Conservation (phyloP, 2,888 invertebrate genomes). For the Eulithis prunata region DNA sequence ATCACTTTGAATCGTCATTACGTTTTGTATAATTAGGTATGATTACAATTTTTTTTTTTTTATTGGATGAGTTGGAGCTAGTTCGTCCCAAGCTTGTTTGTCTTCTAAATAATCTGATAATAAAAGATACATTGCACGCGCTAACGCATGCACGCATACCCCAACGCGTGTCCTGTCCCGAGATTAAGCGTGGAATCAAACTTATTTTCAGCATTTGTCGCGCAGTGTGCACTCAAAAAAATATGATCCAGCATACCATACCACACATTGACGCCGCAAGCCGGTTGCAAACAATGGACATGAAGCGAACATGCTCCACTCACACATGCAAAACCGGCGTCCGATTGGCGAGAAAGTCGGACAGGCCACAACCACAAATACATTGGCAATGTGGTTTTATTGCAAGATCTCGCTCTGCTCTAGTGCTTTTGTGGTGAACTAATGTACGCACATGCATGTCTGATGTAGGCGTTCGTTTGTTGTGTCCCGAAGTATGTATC, state of each 20-base stretch:
- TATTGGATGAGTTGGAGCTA: no score
- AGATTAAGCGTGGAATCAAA: slow-evolving; percentile 47
- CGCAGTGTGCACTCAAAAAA: slow-evolving; percentile 46
- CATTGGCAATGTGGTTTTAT: slow-evolving; percentile 61
- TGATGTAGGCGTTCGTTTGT: slow-evolving; percentile 35
- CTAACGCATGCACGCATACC: slow-evolving; percentile 14
- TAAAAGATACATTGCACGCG: slow-evolving; percentile 20
- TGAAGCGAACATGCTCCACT: slow-evolving; percentile 46
- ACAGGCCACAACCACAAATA: slow-evolving; percentile 55
- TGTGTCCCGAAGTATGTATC: slow-evolving; percentile 19
- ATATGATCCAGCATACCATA: slow-evolving; percentile 52
- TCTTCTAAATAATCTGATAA: no score
- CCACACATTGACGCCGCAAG: slow-evolving; percentile 46
- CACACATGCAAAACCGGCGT: slow-evolving; percentile 47
- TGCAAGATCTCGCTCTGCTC: slow-evolving; percentile 66
- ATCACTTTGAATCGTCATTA: no score
- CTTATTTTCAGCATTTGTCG: slow-evolving; percentile 52
- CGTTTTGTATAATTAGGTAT: no score
- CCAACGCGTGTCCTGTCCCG: slow-evolving; percentile 43
- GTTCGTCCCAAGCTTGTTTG: no score
- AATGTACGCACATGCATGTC: slow-evolving; percentile 54
- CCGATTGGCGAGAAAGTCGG: slow-evolving; percentile 63
- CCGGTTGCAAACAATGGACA: slow-evolving; percentile 56
- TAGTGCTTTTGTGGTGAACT: slow-evolving; percentile 64
- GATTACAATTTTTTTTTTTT: no score